These are phyloP conservation scores for Cryptotermes secundus DNA, from an alignment of 1,140 invertebrate genomes.

Conservation along the genomic window DNA sequence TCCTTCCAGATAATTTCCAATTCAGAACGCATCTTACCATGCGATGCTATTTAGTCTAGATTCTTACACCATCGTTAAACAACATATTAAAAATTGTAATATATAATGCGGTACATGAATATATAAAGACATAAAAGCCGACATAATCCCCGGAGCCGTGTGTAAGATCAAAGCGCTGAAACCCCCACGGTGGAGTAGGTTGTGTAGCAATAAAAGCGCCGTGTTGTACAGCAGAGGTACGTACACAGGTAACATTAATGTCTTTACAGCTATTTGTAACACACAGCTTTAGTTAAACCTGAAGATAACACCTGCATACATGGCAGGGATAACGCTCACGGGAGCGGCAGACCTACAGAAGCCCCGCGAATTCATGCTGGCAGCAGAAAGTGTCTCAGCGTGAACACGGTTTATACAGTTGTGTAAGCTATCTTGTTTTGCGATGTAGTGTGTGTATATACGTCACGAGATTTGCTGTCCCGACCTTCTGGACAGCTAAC, in stretches of 20 bases:
- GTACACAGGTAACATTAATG: neutral
- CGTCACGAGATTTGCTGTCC: no score
- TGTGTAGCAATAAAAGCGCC: neutral
- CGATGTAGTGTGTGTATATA: no score
- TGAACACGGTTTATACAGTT: no score
- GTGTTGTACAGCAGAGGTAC: neutral
- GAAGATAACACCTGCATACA: neutral
- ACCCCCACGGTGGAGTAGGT: neutral
- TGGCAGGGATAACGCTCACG: neutral
- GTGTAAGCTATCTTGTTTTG: no score
- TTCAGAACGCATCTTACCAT: neutral
- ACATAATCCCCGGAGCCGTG: neutral
- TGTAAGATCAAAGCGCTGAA: neutral
- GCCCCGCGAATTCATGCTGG: neutral
- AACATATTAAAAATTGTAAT: no score
- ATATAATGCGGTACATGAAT: neutral
- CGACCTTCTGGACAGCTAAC: no score
- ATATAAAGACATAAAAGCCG: neutral
- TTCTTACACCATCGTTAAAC: neutral
- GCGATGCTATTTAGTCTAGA: neutral
- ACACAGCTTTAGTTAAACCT: neutral
- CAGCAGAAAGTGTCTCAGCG: neutral
- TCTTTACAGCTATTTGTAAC: neutral
- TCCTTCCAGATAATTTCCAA: no score
- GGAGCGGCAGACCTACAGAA: neutral